Conservation (phyloP, 2,888 invertebrate species). For the Yponomeuta sedellus region DNA sequence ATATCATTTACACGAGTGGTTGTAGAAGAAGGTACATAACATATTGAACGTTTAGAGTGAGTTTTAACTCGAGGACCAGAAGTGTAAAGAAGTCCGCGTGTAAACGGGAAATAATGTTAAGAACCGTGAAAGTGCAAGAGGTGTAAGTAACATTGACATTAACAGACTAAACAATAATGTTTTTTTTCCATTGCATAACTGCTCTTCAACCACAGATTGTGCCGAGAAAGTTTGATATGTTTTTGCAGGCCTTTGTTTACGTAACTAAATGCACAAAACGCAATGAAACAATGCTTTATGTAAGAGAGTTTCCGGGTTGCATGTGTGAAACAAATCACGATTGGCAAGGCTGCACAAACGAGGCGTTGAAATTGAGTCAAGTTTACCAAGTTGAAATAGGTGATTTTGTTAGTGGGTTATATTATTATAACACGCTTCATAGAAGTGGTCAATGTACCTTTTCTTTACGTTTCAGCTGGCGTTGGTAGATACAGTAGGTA, state of each 20-base stretch:
- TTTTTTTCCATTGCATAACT: neutral
- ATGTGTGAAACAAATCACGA: neutral
- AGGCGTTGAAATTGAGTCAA: neutral
- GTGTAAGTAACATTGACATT: conserved; percentile 1
- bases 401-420: neutral
- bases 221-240: neutral
- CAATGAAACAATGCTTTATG: neutral
- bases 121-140: neutral
- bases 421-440: neutral
- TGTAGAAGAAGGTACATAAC: too few relatives aligned
- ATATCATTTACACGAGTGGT: too few relatives aligned
- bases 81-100: neutral
- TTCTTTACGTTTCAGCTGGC: too few relatives aligned
- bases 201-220: neutral
- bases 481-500: too few relatives aligned
- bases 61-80: neutral
- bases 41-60: too few relatives aligned
- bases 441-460: too few relatives aligned
- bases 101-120: neutral
- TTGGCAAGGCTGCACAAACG: neutral
- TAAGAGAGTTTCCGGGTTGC: neutral
- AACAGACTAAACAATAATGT: neutral
- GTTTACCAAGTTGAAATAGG: neutral
- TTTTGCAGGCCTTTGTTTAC: neutral
- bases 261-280: neutral